Conservation (phyloP, 2,113 vertebrate species). For the Pollachius pollachius region DNA sequence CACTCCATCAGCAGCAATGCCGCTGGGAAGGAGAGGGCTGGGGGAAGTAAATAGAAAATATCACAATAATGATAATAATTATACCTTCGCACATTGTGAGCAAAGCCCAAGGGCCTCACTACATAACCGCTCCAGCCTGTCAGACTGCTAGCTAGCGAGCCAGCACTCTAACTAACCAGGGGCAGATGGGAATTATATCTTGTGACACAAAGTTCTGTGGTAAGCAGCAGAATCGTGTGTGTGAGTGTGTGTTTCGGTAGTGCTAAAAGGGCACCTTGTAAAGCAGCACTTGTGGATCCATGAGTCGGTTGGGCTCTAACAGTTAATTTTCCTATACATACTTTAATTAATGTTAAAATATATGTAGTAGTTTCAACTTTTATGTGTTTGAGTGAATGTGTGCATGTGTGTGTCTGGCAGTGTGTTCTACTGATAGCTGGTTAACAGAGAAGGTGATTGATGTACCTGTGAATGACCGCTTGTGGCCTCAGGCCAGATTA, state of each 20-base stretch:
- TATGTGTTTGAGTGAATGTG: no score
- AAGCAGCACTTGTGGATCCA: no score
- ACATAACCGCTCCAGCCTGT: constrained; percentile 62
- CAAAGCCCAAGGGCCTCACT: constrained; percentile 53
- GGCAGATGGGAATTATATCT: constrained; percentile 61
- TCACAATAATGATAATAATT: constrained; percentile 71
- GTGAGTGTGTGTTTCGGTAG: not conserved
- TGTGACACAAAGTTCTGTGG: constrained; percentile 54
- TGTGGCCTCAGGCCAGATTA: no score
- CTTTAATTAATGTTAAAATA: no score
- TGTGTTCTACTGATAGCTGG: no score
- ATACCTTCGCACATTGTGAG: constrained; percentile 63
- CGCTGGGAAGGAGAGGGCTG: constrained; percentile 25
- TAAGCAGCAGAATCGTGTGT: constrained; percentile 31
- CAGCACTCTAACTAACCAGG: constrained; percentile 52
- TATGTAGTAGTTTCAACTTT: no score
- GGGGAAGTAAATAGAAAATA: constrained; percentile 23
- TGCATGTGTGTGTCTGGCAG: no score
- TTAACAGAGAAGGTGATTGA: no score
- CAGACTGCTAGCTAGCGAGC: constrained; percentile 46
- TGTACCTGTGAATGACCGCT: no score
- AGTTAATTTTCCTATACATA: no score
- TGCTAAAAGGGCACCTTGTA: no score
- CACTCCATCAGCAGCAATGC: constrained; percentile 46
- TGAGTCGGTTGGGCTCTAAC: no score